A percentile compares a stretch with the other conserved stretches of the same genome.
phyloP scores from a whole-genome alignment of 2,888 invertebrate species.

The Sesia apiformis region DNA sequence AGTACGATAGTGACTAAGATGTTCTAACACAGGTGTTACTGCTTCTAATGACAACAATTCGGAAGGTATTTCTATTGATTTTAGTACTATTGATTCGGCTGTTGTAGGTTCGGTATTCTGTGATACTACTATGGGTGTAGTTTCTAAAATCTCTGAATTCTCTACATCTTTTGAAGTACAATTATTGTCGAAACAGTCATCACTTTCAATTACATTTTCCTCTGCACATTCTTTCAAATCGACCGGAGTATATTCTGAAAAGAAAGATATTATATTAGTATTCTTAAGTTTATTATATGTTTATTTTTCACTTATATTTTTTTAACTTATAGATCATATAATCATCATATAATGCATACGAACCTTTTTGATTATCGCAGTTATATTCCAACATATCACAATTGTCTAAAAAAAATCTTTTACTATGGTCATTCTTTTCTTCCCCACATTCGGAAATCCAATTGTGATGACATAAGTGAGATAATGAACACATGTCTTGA shows the following conservation, averaged over 20 bases:
- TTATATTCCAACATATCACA: conserved; percentile 50
- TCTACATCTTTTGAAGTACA: too few species aligned
- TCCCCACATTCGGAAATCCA: conserved; percentile 30
- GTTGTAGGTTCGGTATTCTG: too few species aligned
- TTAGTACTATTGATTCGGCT: too few species aligned
- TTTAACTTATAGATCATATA: not conserved
- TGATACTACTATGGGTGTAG: too few species aligned
- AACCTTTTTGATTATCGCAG: conserved; percentile 37
- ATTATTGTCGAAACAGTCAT: not conserved
- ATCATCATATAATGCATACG: too few species aligned
- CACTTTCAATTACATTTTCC: not conserved
- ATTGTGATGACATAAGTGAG: conserved; percentile 44
- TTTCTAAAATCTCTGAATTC: too few species aligned
- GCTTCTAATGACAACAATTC: too few species aligned
- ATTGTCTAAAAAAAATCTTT: conserved; percentile 35
- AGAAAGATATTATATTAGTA: not conserved
- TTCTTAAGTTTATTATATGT: too few species aligned
- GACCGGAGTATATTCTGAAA: not conserved
- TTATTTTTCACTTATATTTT: not conserved
- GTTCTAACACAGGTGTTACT: too few species aligned
- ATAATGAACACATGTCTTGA: conserved; percentile 24
- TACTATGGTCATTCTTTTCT: conserved; percentile 12
- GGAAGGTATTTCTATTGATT: too few species aligned
- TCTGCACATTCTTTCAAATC: not conserved
- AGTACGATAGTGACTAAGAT: too few species aligned